Evolutionary conservation across 2,888 invertebrate genomes (phyloP), one percentile per base, ranked within the genome.

Genomic region (Eucera pruinosa): DNA sequence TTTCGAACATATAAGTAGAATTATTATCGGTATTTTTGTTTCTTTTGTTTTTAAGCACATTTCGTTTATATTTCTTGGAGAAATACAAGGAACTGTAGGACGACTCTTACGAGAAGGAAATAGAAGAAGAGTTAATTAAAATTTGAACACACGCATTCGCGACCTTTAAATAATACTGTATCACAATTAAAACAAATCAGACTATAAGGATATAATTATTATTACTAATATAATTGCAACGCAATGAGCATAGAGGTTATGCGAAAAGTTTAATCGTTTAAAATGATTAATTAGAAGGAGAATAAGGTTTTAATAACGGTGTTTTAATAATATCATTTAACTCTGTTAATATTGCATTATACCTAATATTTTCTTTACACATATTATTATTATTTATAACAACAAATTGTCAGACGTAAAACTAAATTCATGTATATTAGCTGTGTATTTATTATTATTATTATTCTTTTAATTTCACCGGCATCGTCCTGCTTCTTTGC

Each of bases 141-240:
- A 62, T 75, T 68, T 77, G 52, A 68, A 68, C 62, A 75, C 76
- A 62, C 67, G 41, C 52, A 18, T 62, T 58, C 57, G 23, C 47
- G 62, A 36, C 33, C 47, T 45, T 64, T 62, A 68, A 67, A 75
- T 75, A 68, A 77, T 77, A 77, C 62, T 77, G 67, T 62, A 67
- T 77, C 58, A 75, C 62, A 75, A 67, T 74, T 65, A 61, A 58
- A 67, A 64, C 41, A 41, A 75, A 66, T 77, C 76, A 77, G 76
- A 75, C 76, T 77, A 52, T 68, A 58, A 33, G 39, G 25, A 61
- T 45, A 52, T n/a, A n/a, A n/a, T n/a, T n/a, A 61, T 66, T 55
- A 65, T 48, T 55, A 55, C 54, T 74, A 74, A 71, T 43, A 66
- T 52, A 50, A 69, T 70, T 70, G 45, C 36, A 52, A 52, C 50